Evolutionary conservation across 2,113 vertebrate genomes (phyloP).

Genomic region (Lophotis ruficrista): DNA sequence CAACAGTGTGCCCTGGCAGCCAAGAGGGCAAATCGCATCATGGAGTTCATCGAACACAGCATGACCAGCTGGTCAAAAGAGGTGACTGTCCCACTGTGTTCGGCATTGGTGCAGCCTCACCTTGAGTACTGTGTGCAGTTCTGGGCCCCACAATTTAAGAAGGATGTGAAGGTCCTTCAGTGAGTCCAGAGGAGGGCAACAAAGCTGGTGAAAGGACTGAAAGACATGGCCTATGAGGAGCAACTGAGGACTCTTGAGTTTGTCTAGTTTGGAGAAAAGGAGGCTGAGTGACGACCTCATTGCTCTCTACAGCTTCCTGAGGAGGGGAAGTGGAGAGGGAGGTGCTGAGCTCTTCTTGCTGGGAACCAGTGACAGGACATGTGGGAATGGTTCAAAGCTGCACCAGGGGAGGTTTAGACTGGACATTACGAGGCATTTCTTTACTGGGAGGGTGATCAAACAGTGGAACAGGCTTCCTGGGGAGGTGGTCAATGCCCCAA

Average conservation of each 20-base stretch:
- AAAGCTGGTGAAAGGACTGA: neutral
- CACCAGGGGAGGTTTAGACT: neutral
- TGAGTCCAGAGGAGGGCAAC: neutral
- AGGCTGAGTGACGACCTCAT: neutral
- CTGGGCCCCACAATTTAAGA: neutral
- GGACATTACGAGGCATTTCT: neutral
- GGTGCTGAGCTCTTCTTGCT: neutral
- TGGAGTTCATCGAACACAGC: neutral
- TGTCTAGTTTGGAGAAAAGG: neutral
- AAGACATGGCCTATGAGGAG: neutral
- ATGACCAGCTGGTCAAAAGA: neutral
- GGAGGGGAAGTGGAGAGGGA: neutral
- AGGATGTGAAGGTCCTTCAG: neutral
- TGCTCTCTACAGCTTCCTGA: neutral
- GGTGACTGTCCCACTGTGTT: neutral
- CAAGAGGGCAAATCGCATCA: neutral
- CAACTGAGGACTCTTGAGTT: neutral
- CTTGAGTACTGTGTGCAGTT: neutral
- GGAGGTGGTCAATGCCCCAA: neutral
- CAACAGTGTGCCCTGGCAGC: neutral
- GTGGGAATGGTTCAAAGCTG: neutral
- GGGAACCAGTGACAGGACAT: neutral
- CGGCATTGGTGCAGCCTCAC: accelerated
- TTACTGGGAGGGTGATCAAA: neutral
- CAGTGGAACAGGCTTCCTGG: neutral